phyloP scores from a whole-genome alignment of 1,140 invertebrate genomes.

The Drosophila kanapiae region DNA sequence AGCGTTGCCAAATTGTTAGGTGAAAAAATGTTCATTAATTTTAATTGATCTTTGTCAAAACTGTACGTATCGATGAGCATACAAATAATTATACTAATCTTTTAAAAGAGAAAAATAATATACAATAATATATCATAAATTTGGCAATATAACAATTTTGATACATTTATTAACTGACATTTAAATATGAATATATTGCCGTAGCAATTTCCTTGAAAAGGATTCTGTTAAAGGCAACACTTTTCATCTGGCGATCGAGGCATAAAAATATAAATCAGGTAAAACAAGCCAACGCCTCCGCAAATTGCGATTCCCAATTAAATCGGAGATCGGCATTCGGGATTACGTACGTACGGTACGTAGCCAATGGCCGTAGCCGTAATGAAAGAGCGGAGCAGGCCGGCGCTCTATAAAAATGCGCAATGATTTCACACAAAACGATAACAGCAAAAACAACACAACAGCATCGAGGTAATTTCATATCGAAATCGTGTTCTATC shows the following conservation, averaged over 20 bases:
- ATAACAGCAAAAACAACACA: constrained; percentile 46
- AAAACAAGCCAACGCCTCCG: constrained; percentile 33
- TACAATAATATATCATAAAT: too few relatives aligned
- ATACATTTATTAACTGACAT: neutral
- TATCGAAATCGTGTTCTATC: constrained; percentile 78
- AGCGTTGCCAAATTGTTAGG: constrained; percentile 3
- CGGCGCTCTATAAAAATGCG: constrained; percentile 52
- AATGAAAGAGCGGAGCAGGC: constrained; percentile 64
- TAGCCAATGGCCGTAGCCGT: constrained; percentile 25
- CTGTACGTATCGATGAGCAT: neutral
- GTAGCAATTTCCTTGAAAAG: constrained; percentile 7
- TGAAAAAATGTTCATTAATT: constrained; percentile 9
- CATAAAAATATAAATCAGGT: constrained; percentile 22
- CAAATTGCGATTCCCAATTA: constrained; percentile 42
- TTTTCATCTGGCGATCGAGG: neutral
- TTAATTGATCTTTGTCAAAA: constrained; percentile 8
- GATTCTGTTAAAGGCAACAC: neutral
- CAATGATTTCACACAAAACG: constrained; percentile 79
- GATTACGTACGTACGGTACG: constrained; percentile 21
- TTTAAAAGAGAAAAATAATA: neutral
- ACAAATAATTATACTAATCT: too few relatives aligned
- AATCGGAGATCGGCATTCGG: constrained; percentile 33
- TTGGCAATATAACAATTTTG: neutral
- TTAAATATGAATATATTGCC: neutral
- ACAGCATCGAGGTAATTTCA: constrained; percentile 74